Evolutionary conservation across 2,797 vertebrate genomes (phyloP), one percentile per base, ranked within the genome.

Genomic region (Ambastaia sidthimunki): DNA sequence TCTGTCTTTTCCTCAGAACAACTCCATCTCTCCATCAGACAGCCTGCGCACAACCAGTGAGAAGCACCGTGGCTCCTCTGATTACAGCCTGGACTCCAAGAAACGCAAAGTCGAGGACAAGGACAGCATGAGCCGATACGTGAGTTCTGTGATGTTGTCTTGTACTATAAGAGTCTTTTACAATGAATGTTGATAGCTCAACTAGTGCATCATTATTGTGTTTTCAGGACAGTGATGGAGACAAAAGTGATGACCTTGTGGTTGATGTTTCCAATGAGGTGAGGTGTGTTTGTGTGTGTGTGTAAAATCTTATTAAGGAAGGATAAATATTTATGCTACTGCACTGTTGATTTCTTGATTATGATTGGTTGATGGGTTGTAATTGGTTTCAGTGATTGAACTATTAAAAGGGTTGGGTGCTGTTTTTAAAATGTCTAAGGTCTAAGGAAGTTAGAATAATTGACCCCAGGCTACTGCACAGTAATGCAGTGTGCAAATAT

Each of bases 191-290:
- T 25, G 44, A 12, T 23, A 5, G 12, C 28, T 78, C 3, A 73
- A 54, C 62, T 3, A 48, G 37, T 48, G 25, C 21, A 21, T 21
- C n/a, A 16, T 81, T 12, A 16, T 23, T 63, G 18, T 16, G 80
- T 85, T 85, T 89, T 74, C 92, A 99, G 98, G 97, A 99, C 91
- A 99, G 98, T 0, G 98, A 99, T 81, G 98, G 96, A 63, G 98
- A 99, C 89, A 99, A 99, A 89, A 99, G 98, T 0, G 98, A 99
- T 79, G 98, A 99, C 89, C 93, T 99, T 85, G 98, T 99, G 77
- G 98, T 99, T 47, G 98, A 99, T 31, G 98, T 99, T 88, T 99
- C 98, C 84, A 99, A 99, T 87, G 98, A 99, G 97, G 98, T 99
- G 90, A 85, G 88, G 37, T 41, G 37, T 41, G 37, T 41, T 7